These are phyloP conservation scores for Nannospalax galili DNA, from an alignment of 2,113 vertebrate species.

Conservation along the genomic window DNA sequence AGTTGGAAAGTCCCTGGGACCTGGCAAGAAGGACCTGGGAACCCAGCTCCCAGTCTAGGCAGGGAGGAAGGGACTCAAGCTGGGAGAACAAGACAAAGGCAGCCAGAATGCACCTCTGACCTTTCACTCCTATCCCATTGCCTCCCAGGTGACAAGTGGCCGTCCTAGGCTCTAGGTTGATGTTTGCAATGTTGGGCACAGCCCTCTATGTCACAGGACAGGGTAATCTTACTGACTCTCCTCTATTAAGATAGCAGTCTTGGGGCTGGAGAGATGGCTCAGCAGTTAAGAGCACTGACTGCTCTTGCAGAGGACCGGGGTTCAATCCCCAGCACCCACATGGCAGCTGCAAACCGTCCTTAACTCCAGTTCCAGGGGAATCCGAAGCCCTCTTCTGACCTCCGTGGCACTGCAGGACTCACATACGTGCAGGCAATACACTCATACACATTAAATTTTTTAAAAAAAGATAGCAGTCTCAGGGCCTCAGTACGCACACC, in stretches of 20 bases:
- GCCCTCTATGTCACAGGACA: not conserved
- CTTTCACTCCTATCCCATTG: not conserved
- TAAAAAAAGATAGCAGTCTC: not conserved
- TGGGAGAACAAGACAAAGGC: not conserved
- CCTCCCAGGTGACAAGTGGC: not conserved
- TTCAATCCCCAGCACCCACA: too few species aligned
- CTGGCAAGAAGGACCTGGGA: not conserved
- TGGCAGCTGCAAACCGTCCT: too few species aligned
- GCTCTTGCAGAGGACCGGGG: too few species aligned
- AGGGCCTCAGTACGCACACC: not conserved
- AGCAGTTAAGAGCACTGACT: too few species aligned
- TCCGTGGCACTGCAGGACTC: too few species aligned
- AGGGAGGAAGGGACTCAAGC: not conserved
- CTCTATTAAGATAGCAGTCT: not conserved
- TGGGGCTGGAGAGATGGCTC: too few species aligned
- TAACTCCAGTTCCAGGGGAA: too few species aligned
- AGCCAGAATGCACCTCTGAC: not conserved
- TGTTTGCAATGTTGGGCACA: not conserved
- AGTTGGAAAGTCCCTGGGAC: not conserved
- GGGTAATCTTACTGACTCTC: not conserved
- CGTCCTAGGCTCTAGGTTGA: not conserved
- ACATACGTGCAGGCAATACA: too few species aligned
- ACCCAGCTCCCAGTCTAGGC: too few species aligned
- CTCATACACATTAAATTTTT: too few species aligned
- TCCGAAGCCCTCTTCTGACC: too few species aligned